Evolutionary conservation across 1,140 invertebrate species (phyloP).

Genomic region (Glossosoma conforme): DNA sequence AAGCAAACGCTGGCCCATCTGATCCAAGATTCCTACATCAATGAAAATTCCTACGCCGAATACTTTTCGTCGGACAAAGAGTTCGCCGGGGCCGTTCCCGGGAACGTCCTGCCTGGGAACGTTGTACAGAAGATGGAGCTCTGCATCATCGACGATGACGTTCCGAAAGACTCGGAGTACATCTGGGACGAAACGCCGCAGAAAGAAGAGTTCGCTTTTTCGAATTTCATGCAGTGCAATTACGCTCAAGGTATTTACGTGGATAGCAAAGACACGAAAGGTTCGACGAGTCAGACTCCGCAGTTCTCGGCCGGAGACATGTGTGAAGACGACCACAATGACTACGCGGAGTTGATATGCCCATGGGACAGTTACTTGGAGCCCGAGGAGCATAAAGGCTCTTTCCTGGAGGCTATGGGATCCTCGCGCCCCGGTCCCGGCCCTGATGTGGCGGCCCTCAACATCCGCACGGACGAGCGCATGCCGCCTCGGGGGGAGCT

Average conservation of each 20-base stretch:
- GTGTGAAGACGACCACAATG: constrained; percentile 36
- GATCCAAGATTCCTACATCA: constrained; percentile 47
- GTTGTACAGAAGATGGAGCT: constrained; percentile 34
- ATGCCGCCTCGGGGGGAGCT: constrained; percentile 79
- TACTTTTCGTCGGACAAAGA: constrained; percentile 46
- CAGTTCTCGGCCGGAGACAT: constrained; percentile 10
- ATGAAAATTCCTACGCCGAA: constrained; percentile 45
- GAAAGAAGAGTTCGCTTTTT: constrained; percentile 45
- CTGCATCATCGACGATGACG: constrained; percentile 34
- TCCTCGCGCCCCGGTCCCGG: constrained; percentile 34
- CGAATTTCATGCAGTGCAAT: constrained; percentile 45
- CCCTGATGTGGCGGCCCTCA: constrained; percentile 54
- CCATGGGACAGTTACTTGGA: constrained; percentile 32
- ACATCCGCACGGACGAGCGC: constrained; percentile 76
- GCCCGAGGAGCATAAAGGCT: constrained; percentile 40
- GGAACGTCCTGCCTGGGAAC: constrained; percentile 27
- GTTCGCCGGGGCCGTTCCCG: constrained; percentile 37
- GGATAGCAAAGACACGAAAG: constrained; percentile 9
- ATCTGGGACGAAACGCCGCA: constrained; percentile 43
- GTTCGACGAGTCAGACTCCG: not conserved
- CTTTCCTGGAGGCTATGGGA: constrained; percentile 45
- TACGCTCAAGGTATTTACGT: constrained; percentile 31
- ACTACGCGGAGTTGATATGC: constrained; percentile 33
- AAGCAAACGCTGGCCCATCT: constrained; percentile 39
- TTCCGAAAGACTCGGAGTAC: constrained; percentile 35